Percentiles rank a stretch among this genome's conserved stretches.
Conservation (phyloP, 2,113 vertebrate species). For the Eurypyga helias region DNA sequence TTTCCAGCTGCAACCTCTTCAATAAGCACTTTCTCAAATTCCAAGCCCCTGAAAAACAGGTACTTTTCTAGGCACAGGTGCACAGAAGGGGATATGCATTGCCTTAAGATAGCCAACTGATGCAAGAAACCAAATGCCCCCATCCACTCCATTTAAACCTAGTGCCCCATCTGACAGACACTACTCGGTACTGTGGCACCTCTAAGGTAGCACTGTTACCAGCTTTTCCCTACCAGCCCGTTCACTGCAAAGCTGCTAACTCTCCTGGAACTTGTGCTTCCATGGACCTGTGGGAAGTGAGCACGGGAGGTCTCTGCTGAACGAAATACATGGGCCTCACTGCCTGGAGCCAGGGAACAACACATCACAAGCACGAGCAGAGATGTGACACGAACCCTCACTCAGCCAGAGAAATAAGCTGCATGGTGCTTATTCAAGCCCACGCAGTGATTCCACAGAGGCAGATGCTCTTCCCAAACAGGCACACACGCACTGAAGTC, state of each 20-base stretch:
- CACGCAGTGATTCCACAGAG: rapidly evolving
- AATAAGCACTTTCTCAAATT: background rate
- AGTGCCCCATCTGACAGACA: background rate
- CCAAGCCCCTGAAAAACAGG: rapidly evolving
- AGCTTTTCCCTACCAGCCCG: background rate
- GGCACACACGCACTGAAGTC: background rate
- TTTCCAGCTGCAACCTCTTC: background rate
- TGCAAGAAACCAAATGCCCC: background rate
- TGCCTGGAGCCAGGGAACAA: background rate
- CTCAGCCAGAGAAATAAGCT: background rate
- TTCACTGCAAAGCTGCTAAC: background rate
- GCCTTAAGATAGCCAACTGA: background rate
- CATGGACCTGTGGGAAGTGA: rapidly evolving
- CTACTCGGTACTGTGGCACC: rapidly evolving
- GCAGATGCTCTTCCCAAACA: background rate
- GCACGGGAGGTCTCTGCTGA: background rate
- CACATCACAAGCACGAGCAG: background rate
- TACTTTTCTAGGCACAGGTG: background rate
- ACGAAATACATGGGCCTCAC: background rate
- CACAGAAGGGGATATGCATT: background rate
- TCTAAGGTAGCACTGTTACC: rapidly evolving
- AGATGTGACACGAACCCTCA: background rate
- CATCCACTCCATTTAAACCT: background rate
- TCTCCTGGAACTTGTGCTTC: background rate
- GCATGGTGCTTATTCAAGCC: background rate